A percentile compares a stretch with the other conserved stretches of the same genome.
Conservation (phyloP, 2,797 vertebrate genomes). For the Pseudochirops cupreus region DNA sequence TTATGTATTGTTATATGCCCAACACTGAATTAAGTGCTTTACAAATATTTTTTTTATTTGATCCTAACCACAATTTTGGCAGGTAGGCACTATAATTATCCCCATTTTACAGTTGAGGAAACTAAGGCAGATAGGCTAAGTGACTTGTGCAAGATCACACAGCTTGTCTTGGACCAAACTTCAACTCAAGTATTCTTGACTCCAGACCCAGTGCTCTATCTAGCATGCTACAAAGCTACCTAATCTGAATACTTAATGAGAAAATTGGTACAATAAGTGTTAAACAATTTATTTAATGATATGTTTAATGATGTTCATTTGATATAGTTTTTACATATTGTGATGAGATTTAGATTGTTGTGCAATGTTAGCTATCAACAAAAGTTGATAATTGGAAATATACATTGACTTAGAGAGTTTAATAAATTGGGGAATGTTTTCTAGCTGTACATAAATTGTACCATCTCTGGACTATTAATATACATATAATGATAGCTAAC, state of each 20-base stretch:
- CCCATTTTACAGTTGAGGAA: too few species aligned
- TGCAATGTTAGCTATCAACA: neutral
- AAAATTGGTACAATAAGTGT: neutral
- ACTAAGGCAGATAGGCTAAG: too few species aligned
- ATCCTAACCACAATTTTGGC: neutral
- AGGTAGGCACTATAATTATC: too few species aligned
- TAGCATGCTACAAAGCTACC: neutral
- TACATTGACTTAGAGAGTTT: neutral
- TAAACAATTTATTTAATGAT: neutral
- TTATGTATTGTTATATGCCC: neutral
- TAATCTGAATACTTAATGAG: neutral
- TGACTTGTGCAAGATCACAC: too few species aligned
- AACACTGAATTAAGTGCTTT: neutral
- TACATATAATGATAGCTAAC: neutral
- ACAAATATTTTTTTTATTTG: neutral
- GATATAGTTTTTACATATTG: neutral
- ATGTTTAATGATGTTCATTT: neutral
- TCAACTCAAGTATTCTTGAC: neutral
- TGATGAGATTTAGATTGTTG: neutral
- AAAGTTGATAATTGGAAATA: neutral
- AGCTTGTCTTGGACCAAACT: too few species aligned
- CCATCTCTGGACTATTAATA: neutral
- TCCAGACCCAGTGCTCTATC: neutral
- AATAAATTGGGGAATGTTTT: neutral
- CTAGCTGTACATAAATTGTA: neutral